Evolutionary conservation across 2,888 invertebrate species (phyloP).

Genomic region (Melinaea menophilus): DNA sequence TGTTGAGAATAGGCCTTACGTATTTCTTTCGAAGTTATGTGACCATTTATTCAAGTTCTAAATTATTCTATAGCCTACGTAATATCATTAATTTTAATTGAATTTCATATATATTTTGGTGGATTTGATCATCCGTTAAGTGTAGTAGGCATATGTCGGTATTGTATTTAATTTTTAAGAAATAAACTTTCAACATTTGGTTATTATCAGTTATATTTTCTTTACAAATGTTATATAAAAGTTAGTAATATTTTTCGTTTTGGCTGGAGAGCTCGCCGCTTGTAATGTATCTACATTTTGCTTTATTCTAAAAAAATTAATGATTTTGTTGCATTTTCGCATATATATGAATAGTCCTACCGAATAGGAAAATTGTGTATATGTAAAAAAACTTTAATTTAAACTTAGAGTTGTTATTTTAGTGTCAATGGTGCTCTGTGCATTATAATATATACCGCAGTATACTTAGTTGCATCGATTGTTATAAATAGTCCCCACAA

Average conservation of each 20-base stretch:
- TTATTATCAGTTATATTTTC: too few species aligned
- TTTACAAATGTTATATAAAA: too few species aligned
- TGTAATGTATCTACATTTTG: conserved; percentile 17
- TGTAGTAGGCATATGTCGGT: too few species aligned
- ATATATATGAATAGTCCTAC: conserved; percentile 20
- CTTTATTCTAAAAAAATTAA: conserved; percentile 6
- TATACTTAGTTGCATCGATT: conserved; percentile 4
- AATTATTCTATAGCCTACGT: too few species aligned
- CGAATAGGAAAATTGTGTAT: conserved; percentile 48
- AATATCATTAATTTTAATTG: too few species aligned
- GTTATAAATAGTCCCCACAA: not conserved
- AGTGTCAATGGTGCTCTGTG: conserved; percentile 60
- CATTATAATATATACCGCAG: conserved; percentile 36
- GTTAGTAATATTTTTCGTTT: not conserved
- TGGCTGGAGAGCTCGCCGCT: too few species aligned
- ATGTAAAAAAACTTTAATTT: conserved; percentile 69
- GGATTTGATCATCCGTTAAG: too few species aligned
- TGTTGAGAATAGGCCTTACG: conserved; percentile 46
- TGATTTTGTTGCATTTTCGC: conserved; percentile 11
- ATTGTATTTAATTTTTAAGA: too few species aligned
- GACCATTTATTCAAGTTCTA: not conserved
- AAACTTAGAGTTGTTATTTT: conserved; percentile 56
- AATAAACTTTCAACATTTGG: too few species aligned
- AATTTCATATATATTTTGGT: too few species aligned
- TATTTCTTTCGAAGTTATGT: conserved; percentile 43